Conservation (phyloP, 2,888 invertebrate species). For the Bellardia bayeri region DNA sequence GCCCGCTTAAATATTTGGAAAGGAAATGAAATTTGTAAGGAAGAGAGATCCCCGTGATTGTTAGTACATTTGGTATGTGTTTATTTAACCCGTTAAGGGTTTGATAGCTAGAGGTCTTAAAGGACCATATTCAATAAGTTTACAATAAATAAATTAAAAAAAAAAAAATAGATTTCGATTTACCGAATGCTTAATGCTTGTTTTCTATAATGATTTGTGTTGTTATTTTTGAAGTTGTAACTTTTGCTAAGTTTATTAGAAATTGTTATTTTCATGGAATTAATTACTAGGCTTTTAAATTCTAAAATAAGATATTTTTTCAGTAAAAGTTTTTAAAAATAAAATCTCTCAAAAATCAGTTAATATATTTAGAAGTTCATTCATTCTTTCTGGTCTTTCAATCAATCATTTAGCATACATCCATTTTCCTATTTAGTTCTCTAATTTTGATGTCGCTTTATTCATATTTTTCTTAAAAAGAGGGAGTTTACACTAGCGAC, state of each 20-base stretch:
- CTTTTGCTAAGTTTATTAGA: neutral
- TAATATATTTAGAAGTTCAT: too few species aligned
- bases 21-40: neutral
- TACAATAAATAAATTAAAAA: neutral
- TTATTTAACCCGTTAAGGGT: neutral
- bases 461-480: too few species aligned
- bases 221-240: neutral
- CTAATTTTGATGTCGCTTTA: too few species aligned
- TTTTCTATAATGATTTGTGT: neutral
- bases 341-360: too few species aligned
- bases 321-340: too few species aligned
- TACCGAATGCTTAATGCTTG: neutral
- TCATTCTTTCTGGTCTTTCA: too few species aligned
- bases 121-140: neutral
- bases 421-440: too few species aligned
- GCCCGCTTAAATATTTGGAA: neutral
- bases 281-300: too few species aligned
- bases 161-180: neutral
- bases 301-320: too few species aligned
- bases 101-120: neutral
- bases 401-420: too few species aligned
- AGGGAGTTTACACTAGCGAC: too few species aligned
- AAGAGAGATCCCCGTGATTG: neutral
- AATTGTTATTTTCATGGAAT: too few species aligned
- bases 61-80: neutral